These are phyloP conservation scores for Ochropleura leucogaster DNA, from an alignment of 2,888 invertebrate genomes.

Conservation along the genomic window DNA sequence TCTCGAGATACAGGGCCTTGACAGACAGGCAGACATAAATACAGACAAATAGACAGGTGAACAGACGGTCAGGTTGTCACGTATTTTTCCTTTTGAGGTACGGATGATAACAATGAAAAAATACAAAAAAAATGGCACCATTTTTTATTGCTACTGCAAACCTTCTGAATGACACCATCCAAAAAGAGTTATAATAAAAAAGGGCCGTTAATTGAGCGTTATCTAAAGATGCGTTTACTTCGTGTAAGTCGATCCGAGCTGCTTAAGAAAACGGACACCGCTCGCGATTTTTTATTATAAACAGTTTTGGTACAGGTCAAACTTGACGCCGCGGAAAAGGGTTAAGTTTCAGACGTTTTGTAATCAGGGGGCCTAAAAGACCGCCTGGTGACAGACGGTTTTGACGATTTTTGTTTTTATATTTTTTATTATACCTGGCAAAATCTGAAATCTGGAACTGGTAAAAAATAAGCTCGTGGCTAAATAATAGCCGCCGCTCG, in stretches of 20 bases:
- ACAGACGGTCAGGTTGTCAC: too few species aligned
- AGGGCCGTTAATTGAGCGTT: slow-evolving; percentile 87
- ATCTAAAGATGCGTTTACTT: slow-evolving; percentile 79
- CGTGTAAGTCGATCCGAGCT: slow-evolving; percentile 80
- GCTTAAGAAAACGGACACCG: slow-evolving; percentile 82
- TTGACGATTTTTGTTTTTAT: slow-evolving; percentile 8
- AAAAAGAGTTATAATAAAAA: slow-evolving; percentile 73
- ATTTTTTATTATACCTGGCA: background rate
- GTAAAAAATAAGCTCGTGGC: too few species aligned
- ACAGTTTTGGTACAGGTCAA: slow-evolving; percentile 81
- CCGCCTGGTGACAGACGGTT: slow-evolving; percentile 45
- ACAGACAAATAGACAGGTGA: too few species aligned
- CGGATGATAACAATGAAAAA: too few species aligned
- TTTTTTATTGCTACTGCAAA: slow-evolving; percentile 15
- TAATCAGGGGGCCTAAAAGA: slow-evolving; percentile 36
- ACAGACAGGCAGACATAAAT: too few species aligned
- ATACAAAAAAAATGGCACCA: background rate
- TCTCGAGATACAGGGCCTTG: too few species aligned
- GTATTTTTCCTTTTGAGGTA: too few species aligned
- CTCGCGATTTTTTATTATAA: slow-evolving; percentile 78
- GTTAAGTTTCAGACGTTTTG: slow-evolving; percentile 81
- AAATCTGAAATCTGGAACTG: background rate
- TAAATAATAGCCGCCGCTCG: too few species aligned
- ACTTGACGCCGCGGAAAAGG: slow-evolving; percentile 71
- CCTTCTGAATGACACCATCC: slow-evolving; percentile 72